Evolutionary conservation across 1,140 invertebrate genomes (phyloP).

Genomic region (Bombus haemorrhoidalis): DNA sequence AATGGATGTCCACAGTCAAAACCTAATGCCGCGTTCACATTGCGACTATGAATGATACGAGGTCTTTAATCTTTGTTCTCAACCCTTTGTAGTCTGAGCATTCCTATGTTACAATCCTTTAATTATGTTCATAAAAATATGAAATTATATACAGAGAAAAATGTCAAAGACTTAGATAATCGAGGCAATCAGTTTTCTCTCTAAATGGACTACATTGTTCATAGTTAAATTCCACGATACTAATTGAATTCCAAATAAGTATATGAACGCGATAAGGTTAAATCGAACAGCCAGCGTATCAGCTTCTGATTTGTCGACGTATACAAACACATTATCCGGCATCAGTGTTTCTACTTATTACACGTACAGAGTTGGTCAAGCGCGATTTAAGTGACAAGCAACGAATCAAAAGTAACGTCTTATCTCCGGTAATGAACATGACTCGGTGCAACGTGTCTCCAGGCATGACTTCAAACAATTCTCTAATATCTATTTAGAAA

Average conservation of each 20-base stretch:
- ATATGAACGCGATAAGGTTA: neutral
- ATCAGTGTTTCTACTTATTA: neutral
- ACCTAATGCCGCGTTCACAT: constrained; percentile 3
- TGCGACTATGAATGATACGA: no score
- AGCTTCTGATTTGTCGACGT: neutral
- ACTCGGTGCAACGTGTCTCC: constrained; percentile 7
- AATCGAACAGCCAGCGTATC: neutral
- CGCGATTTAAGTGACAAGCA: constrained; percentile 20
- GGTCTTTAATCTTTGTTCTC: no score
- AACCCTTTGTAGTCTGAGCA: no score
- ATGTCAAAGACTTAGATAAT: neutral
- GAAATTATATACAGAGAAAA: no score
- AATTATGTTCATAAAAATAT: no score
- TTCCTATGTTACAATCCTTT: no score
- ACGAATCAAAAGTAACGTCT: constrained; percentile 21
- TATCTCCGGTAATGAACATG: constrained; percentile 32
- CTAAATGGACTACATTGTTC: neutral
- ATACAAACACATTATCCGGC: neutral
- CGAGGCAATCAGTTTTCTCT: neutral
- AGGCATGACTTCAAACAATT: constrained; percentile 40
- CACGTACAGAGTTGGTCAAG: neutral
- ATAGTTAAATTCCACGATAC: neutral
- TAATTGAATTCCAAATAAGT: neutral
- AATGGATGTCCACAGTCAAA: constrained; percentile 22
- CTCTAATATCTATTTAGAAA: constrained; percentile 58